Percentiles rank a stretch among this genome's conserved stretches.
Conservation (phyloP, 2,113 vertebrate species). For the Falcunculus frontatus region DNA sequence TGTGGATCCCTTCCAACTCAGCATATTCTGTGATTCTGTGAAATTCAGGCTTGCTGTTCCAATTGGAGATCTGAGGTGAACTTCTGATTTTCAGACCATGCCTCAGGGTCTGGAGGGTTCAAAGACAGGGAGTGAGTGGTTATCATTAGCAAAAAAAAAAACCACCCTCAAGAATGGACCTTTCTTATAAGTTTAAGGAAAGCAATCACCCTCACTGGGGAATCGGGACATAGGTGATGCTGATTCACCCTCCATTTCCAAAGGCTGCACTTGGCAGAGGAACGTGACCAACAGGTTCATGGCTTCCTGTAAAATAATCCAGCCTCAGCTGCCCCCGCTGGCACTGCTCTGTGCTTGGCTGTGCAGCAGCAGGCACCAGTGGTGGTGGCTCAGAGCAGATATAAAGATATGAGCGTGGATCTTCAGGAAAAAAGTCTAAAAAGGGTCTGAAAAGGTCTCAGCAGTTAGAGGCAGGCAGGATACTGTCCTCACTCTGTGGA, state of each 20-base stretch:
- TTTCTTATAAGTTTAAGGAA: neutral
- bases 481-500: neutral
- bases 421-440: neutral
- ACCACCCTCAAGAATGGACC: neutral
- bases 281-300: neutral
- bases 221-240: accelerated
- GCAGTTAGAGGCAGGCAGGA: neutral
- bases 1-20: neutral
- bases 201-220: neutral
- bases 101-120: neutral
- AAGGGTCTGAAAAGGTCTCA: neutral
- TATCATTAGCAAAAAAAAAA: accelerated
- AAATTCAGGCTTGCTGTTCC: accelerated
- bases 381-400: neutral
- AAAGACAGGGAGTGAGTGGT: neutral
- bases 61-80: neutral
- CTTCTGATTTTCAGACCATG: neutral
- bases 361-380: neutral
- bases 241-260: neutral
- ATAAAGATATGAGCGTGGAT: accelerated
- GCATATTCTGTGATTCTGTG: neutral
- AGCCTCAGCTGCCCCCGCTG: neutral
- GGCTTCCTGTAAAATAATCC: neutral
- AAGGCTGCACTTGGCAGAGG: neutral
- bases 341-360: neutral